Percentiles rank a stretch among this genome's conserved stretches.
phyloP scores from a whole-genome alignment of 2,113 vertebrate species.

The Epinephelus cyanopodus region DNA sequence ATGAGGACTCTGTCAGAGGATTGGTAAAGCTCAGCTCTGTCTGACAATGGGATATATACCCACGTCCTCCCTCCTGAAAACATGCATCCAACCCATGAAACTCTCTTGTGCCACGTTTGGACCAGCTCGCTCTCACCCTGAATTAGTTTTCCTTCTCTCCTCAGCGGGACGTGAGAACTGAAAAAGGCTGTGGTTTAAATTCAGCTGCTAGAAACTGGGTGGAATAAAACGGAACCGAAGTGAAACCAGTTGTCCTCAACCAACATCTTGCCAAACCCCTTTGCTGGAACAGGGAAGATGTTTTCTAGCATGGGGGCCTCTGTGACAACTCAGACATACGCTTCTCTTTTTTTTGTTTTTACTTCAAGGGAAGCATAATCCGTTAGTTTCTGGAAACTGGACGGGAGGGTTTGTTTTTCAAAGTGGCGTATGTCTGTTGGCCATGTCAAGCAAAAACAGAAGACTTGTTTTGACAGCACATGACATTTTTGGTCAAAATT shows the following conservation, averaged over 20 bases:
- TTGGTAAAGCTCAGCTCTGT: constrained; percentile 98
- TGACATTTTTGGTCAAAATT: constrained; percentile 54
- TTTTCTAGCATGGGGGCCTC: constrained; percentile 25
- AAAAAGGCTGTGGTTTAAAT: constrained; percentile 44
- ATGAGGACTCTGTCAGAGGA: constrained; percentile 96
- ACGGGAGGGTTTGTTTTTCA: constrained; percentile 16
- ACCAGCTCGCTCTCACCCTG: constrained; percentile 22
- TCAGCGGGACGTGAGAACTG: constrained; percentile 35
- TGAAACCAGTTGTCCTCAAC: constrained; percentile 44
- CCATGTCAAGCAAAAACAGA: constrained; percentile 74
- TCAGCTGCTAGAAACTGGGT: constrained; percentile 57
- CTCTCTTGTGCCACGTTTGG: constrained; percentile 51
- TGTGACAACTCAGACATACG: constrained; percentile 9
- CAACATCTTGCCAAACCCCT: constrained; percentile 60
- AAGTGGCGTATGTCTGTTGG: constrained; percentile 41
- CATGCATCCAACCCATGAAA: constrained; percentile 29
- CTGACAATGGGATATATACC: constrained; percentile 78
- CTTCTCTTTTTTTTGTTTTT: neutral
- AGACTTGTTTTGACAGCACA: constrained; percentile 34
- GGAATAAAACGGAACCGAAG: constrained; percentile 27
- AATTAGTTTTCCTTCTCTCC: neutral
- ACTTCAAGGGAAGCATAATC: constrained; percentile 20
- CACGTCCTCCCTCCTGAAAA: constrained; percentile 14
- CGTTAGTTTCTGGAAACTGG: constrained; percentile 24
- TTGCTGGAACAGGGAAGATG: constrained; percentile 17